phyloP scores from a whole-genome alignment of 2,113 vertebrate genomes.

The Gallinago jamesoni region DNA sequence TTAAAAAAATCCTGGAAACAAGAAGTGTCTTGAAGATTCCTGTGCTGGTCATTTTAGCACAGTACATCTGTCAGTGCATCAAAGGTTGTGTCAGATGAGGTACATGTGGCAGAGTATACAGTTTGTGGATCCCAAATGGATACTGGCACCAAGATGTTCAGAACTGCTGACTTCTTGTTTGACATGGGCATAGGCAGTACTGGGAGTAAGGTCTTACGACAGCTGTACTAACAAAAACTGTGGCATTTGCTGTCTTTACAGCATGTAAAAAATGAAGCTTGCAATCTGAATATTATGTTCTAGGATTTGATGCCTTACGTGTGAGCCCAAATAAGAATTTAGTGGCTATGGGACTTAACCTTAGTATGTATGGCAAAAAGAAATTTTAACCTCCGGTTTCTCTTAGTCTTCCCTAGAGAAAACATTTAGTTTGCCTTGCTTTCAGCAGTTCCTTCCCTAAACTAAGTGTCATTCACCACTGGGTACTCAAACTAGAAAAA shows the following conservation, averaged over 20 bases:
- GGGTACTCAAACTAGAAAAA: neutral
- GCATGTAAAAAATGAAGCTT: neutral
- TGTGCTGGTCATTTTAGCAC: neutral
- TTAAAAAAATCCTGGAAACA: neutral
- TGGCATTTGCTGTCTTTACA: neutral
- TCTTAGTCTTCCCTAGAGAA: neutral
- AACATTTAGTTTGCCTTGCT: neutral
- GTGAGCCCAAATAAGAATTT: neutral
- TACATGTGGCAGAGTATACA: neutral
- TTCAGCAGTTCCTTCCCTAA: neutral
- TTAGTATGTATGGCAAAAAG: neutral
- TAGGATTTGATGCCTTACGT: neutral
- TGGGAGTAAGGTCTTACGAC: neutral
- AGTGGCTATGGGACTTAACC: neutral
- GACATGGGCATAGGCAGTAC: neutral
- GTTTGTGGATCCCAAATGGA: neutral
- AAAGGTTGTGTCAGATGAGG: neutral
- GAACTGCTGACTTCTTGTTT: neutral
- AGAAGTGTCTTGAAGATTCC: neutral
- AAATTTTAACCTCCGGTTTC: neutral
- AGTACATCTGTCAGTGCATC: neutral
- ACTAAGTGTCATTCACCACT: neutral
- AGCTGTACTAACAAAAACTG: neutral
- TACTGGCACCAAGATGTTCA: neutral
- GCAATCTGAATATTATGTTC: neutral